Base-by-base conservation (phyloP, 2,888 invertebrate genomes). In the Eristalis intricaria region DNA sequence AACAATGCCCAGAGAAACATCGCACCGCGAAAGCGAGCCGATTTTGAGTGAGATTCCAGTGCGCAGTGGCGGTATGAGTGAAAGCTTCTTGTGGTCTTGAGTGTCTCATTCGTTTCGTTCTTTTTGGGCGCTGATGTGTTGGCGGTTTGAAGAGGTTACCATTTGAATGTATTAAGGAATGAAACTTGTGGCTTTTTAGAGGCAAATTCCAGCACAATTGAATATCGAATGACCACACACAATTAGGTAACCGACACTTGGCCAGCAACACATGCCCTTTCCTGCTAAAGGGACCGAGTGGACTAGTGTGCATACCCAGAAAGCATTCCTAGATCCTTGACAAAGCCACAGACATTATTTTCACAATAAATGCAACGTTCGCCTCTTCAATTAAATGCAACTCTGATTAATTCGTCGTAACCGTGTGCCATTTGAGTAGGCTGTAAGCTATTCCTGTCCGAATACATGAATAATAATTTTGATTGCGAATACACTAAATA, bases 1-100 rank as follows among this genome's bases (percentile, higher is more conserved):
- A 87, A 87, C 79, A 80, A 15, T 29, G 11, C 5, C 4, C n/a
- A 23, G 40, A 32, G 15, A 66, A 60, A 78, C 74, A 81, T 81
- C 81, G 63, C 71, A 83, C 13, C 11, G 13, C 61, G 60, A 50
- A 86, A 74, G 83, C 78, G 80, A n/a, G 4, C 13, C 4, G 4
- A 19, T 7, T 32, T 19, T 66, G 87, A 87, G 87, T 84, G 71
- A 35, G 40, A 38, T 5, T 3, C 10, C n/a, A 83, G 10, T 66
- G 87, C 87, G 87, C 87, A 79, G 23, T 64, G 23, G 22, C 50
- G 1, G 22, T 70, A 15, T 11, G 84, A 87, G 87, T 84, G 50
- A 61, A 87, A 87, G 87, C 84, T 85, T 22, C 26, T 23, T 60
- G 4, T 60, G 4, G 1, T 13, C 15, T 60, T 60, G 60, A 50